phyloP scores from a whole-genome alignment of 30 jellyfish, hydroid and myxozoan species.

The Morbakka virulenta region DNA sequence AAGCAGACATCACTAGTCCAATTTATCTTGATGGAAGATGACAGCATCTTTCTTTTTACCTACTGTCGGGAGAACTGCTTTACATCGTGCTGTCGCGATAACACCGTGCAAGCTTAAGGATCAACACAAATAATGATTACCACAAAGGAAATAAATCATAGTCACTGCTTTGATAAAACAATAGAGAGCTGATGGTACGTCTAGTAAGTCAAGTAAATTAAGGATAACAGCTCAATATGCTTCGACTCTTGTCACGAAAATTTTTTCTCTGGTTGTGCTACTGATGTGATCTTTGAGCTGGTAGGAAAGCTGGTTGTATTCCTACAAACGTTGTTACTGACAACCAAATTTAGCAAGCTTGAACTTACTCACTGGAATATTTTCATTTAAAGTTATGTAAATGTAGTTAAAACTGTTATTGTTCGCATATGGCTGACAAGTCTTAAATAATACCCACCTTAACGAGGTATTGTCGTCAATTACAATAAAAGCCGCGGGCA shows the following conservation, averaged over 20 bases:
- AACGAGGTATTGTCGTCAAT: neutral
- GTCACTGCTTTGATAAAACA: neutral
- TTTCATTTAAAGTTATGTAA: neutral
- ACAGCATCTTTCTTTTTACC: neutral
- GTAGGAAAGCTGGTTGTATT: neutral
- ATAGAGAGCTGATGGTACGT: neutral
- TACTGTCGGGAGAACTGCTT: neutral
- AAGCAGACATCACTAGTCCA: neutral
- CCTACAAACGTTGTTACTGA: neutral
- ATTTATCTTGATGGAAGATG: neutral
- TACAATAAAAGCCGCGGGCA: conserved; percentile 91
- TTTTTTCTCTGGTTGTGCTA: neutral
- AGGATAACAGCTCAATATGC: neutral
- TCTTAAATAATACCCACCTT: neutral
- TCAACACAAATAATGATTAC: neutral
- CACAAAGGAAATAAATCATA: neutral
- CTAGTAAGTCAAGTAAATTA: neutral
- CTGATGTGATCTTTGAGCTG: neutral
- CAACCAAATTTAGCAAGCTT: too few relatives aligned
- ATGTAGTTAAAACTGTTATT: neutral
- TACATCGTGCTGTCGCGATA: neutral
- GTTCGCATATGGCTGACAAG: neutral
- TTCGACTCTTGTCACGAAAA: neutral
- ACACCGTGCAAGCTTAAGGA: neutral
- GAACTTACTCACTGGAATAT: neutral